Conservation (phyloP, 2,113 vertebrate genomes). For the Gymnarchus niloticus region DNA sequence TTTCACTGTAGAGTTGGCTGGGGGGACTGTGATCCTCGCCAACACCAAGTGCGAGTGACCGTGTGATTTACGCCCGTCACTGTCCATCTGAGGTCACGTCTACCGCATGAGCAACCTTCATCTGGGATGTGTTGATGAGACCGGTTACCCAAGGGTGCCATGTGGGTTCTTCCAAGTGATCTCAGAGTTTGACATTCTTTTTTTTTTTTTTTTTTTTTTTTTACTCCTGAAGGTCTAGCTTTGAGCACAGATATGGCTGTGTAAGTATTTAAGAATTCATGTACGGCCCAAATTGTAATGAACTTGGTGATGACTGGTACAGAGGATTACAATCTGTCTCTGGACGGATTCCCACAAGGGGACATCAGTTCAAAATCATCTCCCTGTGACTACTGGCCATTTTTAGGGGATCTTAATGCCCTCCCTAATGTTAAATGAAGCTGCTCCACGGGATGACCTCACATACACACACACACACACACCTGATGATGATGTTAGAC, state of each 20-base stretch:
- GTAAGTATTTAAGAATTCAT: neutral
- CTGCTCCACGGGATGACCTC: no score
- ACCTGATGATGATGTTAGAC: neutral
- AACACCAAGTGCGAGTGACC: constrained; percentile 43
- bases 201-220: neutral
- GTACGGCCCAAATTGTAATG: neutral
- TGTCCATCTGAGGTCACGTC: constrained; percentile 37
- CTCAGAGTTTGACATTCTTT: neutral
- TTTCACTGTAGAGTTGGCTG: constrained; percentile 53
- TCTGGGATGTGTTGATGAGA: no score
- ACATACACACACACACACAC: neutral
- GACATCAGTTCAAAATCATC: neutral
- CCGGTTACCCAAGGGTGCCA: no score
- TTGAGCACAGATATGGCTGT: neutral
- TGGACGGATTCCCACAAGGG: neutral
- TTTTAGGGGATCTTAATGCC: neutral
- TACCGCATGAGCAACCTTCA: no score
- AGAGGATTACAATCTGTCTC: neutral
- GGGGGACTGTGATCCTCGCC: constrained; percentile 46
- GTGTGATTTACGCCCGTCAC: constrained; percentile 58
- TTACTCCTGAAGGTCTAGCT: neutral
- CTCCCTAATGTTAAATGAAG: neutral
- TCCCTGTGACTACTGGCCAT: neutral
- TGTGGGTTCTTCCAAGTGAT: neutral
- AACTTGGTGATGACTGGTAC: neutral